A percentile compares a stretch with the other conserved stretches of the same genome.
These are phyloP conservation scores for Calameuta filiformis DNA, from an alignment of 2,888 invertebrate species.

Conservation along the genomic window DNA sequence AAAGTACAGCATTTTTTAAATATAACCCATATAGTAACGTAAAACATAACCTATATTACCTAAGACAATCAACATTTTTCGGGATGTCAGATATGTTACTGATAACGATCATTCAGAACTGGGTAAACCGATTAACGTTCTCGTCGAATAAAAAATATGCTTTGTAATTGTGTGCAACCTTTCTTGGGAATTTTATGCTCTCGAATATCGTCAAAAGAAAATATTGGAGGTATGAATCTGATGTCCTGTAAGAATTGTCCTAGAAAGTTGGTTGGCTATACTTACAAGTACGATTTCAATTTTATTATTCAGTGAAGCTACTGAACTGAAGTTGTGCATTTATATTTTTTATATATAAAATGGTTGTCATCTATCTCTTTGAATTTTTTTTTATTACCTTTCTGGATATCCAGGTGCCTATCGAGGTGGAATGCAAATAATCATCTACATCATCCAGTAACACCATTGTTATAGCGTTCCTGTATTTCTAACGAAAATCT, in stretches of 20 bases:
- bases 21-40: no score
- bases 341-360: neutral
- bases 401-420: neutral
- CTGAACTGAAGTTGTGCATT: neutral
- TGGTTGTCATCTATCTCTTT: neutral
- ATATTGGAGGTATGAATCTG: neutral
- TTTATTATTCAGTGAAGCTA: neutral
- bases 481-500: neutral
- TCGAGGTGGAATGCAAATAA: neutral
- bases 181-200: neutral
- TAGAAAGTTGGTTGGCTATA: neutral
- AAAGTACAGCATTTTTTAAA: no score
- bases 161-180: neutral
- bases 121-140: neutral
- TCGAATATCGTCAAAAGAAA: neutral
- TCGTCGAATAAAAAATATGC: neutral
- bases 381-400: neutral
- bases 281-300: neutral
- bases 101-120: neutral
- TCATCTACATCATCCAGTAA: neutral
- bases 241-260: neutral
- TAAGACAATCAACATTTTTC: neutral
- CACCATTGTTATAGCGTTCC: neutral
- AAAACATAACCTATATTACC: neutral
- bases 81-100: neutral